Base-by-base conservation (phyloP, 2,888 invertebrate genomes). In the Limnephilus rhombicus region DNA sequence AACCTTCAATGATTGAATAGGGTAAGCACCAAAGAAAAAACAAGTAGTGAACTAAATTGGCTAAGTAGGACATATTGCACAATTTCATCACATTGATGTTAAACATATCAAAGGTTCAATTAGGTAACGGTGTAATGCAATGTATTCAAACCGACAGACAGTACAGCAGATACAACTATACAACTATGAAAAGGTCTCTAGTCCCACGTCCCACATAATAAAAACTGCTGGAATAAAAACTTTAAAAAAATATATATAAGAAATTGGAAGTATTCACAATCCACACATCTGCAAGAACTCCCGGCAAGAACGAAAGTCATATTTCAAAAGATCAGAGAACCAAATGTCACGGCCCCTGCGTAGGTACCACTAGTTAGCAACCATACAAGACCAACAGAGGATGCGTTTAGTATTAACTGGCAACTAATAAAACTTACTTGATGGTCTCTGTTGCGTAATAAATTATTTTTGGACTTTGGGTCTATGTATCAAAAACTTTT, bases 291-390 rank as follows among this genome's bases (percentile, higher is more conserved):
- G 24, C 68, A 9, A 68, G 24, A 68, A 68, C 24, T 68, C 68
- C 5, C 5, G 7, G 37, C 85, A 85, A 45, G 31, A 83, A 86
- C 49, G 86, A 86, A 86, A 86, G 45, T 49, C 4, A 86, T 86
- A 45, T 86, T 86, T 49, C 86, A 86, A 86, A 86, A 86, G 49
- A 86, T 86, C 86, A 45, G 41, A 37, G 86, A 15, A 24, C 9
- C 12, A 86, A 86, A 86, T 86, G 86, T 86, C 86, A 86, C 86
- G 86, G 86, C 86, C 86, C 45, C 86, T 49, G 86, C 45, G 86
- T 49, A 49, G 86, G 49, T 37, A 86, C 24, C n/a, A 68, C 9
- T 45, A 41, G 41, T 12, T 85, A 68, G 24, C 24, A 68, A 68
- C 24, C 24, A 24, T 68, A 24, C 68, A 68, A 68, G 24, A 82